Base-by-base conservation (phyloP, 2,797 vertebrate species). In the Enteromius mattozi region DNA sequence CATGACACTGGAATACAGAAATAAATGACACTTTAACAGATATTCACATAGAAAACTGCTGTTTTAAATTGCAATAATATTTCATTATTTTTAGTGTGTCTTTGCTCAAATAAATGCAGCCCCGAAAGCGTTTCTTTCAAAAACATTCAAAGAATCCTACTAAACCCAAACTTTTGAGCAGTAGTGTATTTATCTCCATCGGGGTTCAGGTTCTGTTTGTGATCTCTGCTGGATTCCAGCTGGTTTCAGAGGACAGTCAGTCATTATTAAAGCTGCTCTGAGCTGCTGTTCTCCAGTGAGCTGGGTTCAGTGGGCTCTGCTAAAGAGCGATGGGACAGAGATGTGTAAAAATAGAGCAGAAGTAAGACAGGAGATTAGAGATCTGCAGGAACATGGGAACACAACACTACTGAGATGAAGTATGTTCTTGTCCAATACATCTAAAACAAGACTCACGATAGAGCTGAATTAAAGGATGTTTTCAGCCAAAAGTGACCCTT, bases 311-410 rank as follows among this genome's bases (percentile, higher is more conserved):
- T 37, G 51, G 33, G 21, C 37, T 63, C 76, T 63, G 56, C 0
- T 63, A 78, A 78, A 63, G 54, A 78, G 37, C n/a, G 63, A 66
- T 68, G 59, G 78, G 47, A 80, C 21, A n/a, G 21, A 68, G 65
- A 54, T 45, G 42, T 56, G 47, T 9, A 35, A 37, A 74, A 65
- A 75, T 49, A 87, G 61, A 80, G 81, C 4, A 19, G 35, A 56
- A 69, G 35, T 27, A 40, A 68, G 16, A 69, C 51, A 65, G 59
- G 30, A 80, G 78, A 65, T 68, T 65, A 68, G 59, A 79, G 24
- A 79, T 30, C 24, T 19, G 24, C 70, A 49, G 70, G 72, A 66
- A n/a, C 6, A 13, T 51, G 63, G 78, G 78, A 80, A 80, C 45
- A 51, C 61, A 37, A 54, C 17, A 13, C 14, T 17, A 35, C 37